Conservation (phyloP, 92 coral and sea anemone genomes). For the Palythoa caribaeorum region DNA sequence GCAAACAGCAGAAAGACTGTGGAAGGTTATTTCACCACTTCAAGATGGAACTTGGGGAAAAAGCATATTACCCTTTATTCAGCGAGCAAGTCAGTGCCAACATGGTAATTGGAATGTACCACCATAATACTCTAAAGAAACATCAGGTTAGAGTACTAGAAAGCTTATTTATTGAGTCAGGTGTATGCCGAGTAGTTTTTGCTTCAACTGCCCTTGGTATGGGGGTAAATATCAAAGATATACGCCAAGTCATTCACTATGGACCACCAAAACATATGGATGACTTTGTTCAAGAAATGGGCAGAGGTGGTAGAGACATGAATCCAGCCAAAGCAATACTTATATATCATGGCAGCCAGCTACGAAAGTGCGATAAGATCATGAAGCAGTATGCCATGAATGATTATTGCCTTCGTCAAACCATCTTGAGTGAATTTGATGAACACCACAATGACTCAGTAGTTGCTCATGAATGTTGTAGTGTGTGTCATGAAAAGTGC, state of each 20-base stretch:
- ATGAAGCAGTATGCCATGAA: slow-evolving; percentile 34
- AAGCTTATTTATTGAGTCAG: neutral
- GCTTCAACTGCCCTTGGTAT: slow-evolving; percentile 78
- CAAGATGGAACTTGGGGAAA: slow-evolving; percentile 47
- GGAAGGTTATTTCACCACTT: slow-evolving; percentile 60
- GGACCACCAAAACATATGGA: slow-evolving; percentile 38
- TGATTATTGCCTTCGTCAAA: neutral
- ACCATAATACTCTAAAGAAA: slow-evolving; percentile 55
- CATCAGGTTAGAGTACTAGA: slow-evolving; percentile 47
- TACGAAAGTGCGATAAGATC: slow-evolving; percentile 52
- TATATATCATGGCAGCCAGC: slow-evolving; percentile 40
- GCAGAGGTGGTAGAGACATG: slow-evolving; percentile 49
- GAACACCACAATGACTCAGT: slow-evolving; percentile 4
- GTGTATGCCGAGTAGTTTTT: slow-evolving; percentile 67
- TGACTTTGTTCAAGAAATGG: slow-evolving; percentile 39
- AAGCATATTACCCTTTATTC: slow-evolving; percentile 10
- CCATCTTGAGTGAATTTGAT: slow-evolving; percentile 49
- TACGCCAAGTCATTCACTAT: slow-evolving; percentile 24
- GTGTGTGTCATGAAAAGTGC: slow-evolving; percentile 53
- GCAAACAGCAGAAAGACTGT: slow-evolving; percentile 69
- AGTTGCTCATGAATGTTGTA: slow-evolving; percentile 56
- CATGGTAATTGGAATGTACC: slow-evolving; percentile 66
- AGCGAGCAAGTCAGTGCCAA: slow-evolving; percentile 32
- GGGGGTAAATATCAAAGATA: slow-evolving; percentile 50
- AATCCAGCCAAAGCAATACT: slow-evolving; percentile 19